Conservation (phyloP, 2,113 vertebrate genomes). For the Dendropsophus ebraccatus region DNA sequence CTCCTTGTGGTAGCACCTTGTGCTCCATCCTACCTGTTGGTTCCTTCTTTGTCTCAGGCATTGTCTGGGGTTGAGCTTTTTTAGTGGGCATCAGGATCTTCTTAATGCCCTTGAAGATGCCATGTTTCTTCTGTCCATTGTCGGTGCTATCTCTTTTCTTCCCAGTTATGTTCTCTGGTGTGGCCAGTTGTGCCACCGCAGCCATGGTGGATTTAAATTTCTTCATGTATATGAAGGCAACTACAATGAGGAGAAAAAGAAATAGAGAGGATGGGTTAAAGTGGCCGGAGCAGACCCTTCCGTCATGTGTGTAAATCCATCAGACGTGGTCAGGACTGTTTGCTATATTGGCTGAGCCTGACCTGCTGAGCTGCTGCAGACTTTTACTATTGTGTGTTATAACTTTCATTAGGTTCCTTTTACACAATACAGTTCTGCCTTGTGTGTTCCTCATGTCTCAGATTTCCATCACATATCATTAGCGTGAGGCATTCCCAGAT, state of each 20-base stretch:
- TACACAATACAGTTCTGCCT: no score
- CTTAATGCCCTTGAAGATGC: background rate
- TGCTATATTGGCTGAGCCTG: background rate
- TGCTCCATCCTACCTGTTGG: background rate
- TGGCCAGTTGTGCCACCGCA: background rate
- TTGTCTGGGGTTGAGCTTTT: background rate
- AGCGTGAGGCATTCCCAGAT: no score
- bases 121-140: background rate
- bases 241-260: background rate
- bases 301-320: background rate
- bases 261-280: background rate
- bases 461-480: no score
- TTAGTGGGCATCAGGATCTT: background rate
- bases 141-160: background rate
- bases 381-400: no score
- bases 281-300: background rate
- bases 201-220: slow-evolving; percentile 31
- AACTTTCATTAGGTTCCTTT: no score
- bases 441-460: no score
- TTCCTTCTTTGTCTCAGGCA: background rate
- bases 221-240: background rate
- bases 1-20: background rate
- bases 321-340: background rate
- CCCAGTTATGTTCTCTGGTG: background rate
- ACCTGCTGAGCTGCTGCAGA: no score